Percentiles rank a stretch among this genome's conserved stretches.
Evolutionary conservation across 2,797 vertebrate species (phyloP).

Genomic region (Myripristis murdjan): DNA sequence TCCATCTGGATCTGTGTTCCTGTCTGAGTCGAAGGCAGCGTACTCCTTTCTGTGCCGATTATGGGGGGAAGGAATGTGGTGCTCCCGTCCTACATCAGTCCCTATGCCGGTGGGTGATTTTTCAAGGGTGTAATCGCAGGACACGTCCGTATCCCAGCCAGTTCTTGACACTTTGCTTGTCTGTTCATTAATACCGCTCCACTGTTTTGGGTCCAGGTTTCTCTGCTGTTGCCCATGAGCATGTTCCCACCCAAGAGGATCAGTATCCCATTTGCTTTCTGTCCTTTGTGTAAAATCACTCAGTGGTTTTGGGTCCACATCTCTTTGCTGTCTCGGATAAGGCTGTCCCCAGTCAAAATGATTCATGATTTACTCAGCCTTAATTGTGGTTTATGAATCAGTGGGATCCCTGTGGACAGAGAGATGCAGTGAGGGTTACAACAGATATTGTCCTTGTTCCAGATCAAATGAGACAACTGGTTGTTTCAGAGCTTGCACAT

Average conservation of each 20-base stretch:
- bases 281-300: background rate
- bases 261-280: background rate
- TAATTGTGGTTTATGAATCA: background rate
- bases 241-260: conserved; percentile 15
- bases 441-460: no score
- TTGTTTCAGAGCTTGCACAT: no score
- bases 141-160: background rate
- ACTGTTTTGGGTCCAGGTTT: background rate
- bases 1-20: conserved; percentile 25
- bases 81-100: background rate
- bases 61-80: background rate
- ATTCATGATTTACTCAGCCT: conserved; percentile 52
- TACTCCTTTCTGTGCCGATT: background rate
- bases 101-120: conserved; percentile 1
- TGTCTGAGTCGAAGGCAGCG: background rate
- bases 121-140: background rate
- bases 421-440: no score
- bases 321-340: background rate
- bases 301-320: background rate
- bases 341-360: conserved; percentile 21
- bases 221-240: background rate
- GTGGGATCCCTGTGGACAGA: background rate
- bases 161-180: background rate
- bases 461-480: no score
- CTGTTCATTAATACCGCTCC: background rate